Conservation (phyloP, 2,888 invertebrate genomes). For the Catocala fraxini region DNA sequence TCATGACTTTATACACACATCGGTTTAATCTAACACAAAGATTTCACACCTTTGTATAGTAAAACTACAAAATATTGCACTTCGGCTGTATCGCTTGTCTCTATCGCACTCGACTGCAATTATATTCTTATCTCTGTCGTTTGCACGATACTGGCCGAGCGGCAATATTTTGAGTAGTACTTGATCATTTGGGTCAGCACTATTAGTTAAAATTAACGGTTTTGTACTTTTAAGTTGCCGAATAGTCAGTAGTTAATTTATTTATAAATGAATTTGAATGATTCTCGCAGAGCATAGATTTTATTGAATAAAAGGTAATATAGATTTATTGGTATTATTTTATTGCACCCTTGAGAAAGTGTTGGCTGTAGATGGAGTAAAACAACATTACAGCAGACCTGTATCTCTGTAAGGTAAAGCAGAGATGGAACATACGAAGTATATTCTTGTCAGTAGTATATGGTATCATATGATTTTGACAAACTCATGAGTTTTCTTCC, state of each 20-base stretch:
- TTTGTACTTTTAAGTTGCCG: slow-evolving; percentile 30
- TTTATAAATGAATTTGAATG: slow-evolving; percentile 39
- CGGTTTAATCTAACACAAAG: background rate
- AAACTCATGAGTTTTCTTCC: too few species aligned
- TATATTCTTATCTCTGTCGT: background rate
- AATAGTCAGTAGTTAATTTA: slow-evolving; percentile 47
- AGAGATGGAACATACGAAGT: too few species aligned
- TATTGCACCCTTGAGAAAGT: background rate
- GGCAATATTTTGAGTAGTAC: background rate
- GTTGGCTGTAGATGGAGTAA: too few species aligned
- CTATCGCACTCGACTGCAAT: background rate
- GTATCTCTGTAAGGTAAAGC: too few species aligned
- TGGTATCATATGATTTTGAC: too few species aligned
- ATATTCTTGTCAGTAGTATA: too few species aligned
- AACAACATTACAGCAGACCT: too few species aligned
- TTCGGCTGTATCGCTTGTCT: background rate
- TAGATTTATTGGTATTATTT: slow-evolving; percentile 17
- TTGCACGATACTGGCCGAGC: background rate
- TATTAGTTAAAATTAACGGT: slow-evolving; percentile 11
- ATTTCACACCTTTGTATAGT: background rate
- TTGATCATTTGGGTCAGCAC: background rate
- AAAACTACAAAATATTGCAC: background rate
- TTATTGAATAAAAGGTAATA: slow-evolving; percentile 53
- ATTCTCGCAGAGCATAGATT: slow-evolving; percentile 42
- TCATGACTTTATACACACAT: too few species aligned